Base-by-base conservation (phyloP, 2,888 invertebrate genomes). In the Drosophila antonietae region DNA sequence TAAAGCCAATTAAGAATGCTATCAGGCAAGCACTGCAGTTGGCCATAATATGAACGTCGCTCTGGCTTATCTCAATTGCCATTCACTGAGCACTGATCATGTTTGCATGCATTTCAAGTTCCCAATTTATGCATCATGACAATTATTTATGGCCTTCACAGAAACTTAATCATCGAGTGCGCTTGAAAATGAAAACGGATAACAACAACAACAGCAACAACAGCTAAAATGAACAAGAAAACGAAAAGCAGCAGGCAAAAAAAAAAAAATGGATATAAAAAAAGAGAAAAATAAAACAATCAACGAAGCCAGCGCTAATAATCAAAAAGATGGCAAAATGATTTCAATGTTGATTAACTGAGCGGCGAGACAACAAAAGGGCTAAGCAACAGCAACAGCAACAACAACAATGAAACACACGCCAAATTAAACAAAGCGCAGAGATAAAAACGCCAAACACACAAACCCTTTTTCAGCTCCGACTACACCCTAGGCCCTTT, bases 331-430 rank as follows among this genome's bases (percentile, higher is more conserved):
- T 87, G 84, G 89, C 87, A 83, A 83, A 88, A 89, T 89, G 87
- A 83, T 89, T 88, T 83, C 82, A 81, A 83, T 89, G 89, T 87
- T 83, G 89, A 88, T 89, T 89, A 89, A 89, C 88, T 73, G 82
- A 78, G 84, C 89, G 83, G 83, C 89, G 61, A 62, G 69, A 89
- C 83, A 87, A 83, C 83, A 83, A 87, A 89, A 89, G 89, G 70
- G 82, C 58, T 80, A 80, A 80, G 47, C 75, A 63, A 59, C 63
- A 74, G 44, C 49, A 72, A 55, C 68, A 77, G 59, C 63, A 63
- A 59, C 53, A 69, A 68, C 39, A 49, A 72, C 64, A 68, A 66
- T 68, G 78, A 77, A 77, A 80, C 77, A 77, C 80, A 80, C 68
- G 81, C 89, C 75, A 88, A 83, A 88, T 83, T 88, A 87, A 83